Evolutionary conservation across 2,113 vertebrate species (phyloP), one percentile per base, ranked within the genome.

Genomic region (Macquaria australasica): DNA sequence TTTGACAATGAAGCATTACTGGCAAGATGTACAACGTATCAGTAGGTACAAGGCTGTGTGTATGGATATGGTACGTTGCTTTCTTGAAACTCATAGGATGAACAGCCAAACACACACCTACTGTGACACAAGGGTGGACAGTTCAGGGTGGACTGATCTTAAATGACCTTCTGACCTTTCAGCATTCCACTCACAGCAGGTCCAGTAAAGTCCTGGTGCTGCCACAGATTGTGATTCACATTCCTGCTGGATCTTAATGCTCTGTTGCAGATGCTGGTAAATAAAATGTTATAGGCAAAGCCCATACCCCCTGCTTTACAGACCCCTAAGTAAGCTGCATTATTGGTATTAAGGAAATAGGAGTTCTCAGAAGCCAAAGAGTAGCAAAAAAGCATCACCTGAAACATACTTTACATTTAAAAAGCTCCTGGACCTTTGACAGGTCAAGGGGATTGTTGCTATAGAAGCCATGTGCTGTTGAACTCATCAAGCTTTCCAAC

Each of bases 111-210:
- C 16, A 45, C 15, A 48, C 23, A 14, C 9, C 66, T 51, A 8
- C 37, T 18, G 23, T 23, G 4, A 59, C 18, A 48, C 39, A 41
- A 23, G 6, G 37, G 11, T 50, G 63, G 50, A 79, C 11, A 41
- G 56, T 55, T 67, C 4, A 23, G 28, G 28, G 28, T 31, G 28
- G 34, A 34, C 34, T 45, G 80, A 84, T 71, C 75, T 8, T 53
- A 6, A 0, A 28, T 87, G 77, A 74, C 88, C 53, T 66, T 74
- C 60, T 91, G 74, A 91, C 86, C 86, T 77, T 62, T 76, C 12
- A 53, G 82, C 88, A 88, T 92, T 92, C 90, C 88, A 62, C 43
- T 84, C 91, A 81, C 94, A 94, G 88, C 86, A 68, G 88, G 88
- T 83, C 43, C 51, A 62, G 55, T 79, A 39, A 71, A 83, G 77